phyloP scores from a whole-genome alignment of 2,888 invertebrate species.

The Stratiomys singularior region DNA sequence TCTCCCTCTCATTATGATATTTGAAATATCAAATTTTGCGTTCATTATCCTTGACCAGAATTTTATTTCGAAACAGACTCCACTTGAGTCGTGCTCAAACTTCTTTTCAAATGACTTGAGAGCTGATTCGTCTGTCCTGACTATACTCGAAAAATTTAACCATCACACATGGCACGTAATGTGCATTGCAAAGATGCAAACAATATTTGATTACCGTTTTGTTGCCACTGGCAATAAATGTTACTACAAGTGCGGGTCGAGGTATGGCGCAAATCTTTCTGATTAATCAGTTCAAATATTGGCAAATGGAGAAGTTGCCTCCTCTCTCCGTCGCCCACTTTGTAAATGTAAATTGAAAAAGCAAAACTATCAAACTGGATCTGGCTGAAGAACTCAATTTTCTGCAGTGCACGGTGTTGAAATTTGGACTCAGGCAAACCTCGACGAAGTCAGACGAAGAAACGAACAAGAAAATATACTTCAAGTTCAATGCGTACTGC shows the following conservation, averaged over 20 bases:
- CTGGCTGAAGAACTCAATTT: not conserved
- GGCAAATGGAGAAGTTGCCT: not conserved
- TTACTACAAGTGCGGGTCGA: not conserved
- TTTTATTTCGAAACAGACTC: slow-evolving; percentile 11
- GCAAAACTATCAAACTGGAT: not conserved
- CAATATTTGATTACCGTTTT: slow-evolving; percentile 10
- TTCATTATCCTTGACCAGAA: slow-evolving; percentile 43
- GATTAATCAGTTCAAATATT: slow-evolving; percentile 40
- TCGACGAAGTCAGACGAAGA: not conserved
- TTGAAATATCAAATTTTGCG: slow-evolving; percentile 36
- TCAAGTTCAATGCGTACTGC: slow-evolving; percentile 21
- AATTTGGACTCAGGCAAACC: slow-evolving; percentile 6
- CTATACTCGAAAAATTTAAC: no score
- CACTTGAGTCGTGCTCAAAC: not conserved
- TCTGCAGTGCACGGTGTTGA: not conserved
- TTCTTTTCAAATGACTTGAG: slow-evolving; percentile 13
- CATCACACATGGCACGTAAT: not conserved
- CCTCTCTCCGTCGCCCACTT: slow-evolving; percentile 11
- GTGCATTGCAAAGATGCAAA: not conserved
- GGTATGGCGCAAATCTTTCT: not conserved
- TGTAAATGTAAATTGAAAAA: slow-evolving; percentile 9
- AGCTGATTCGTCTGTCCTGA: not conserved
- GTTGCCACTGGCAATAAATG: not conserved
- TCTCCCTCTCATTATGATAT: slow-evolving; percentile 8
- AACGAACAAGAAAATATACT: not conserved